Evolutionary conservation across 2,797 vertebrate genomes (phyloP).

Genomic region (Takifugu ocellatus): DNA sequence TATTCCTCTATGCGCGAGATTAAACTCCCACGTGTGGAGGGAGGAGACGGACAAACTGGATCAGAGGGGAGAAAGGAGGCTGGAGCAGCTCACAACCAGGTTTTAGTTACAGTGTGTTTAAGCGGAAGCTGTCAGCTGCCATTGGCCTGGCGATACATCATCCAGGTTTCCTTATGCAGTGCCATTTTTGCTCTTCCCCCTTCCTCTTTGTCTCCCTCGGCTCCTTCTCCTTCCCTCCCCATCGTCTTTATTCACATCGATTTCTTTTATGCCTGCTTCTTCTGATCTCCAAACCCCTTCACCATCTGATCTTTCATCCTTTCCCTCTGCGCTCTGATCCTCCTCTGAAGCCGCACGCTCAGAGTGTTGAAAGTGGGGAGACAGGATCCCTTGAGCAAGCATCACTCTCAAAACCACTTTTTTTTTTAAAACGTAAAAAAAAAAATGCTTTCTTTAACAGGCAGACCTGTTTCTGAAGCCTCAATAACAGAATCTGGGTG

Average conservation of each 20-base stretch:
- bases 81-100: conserved; percentile 27
- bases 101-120: conserved; percentile 35
- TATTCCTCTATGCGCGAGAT: conserved; percentile 42
- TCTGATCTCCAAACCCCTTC: conserved; percentile 16
- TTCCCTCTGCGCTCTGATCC: conserved; percentile 38
- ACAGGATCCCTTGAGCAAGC: conserved; percentile 32
- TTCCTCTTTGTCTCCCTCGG: conserved; percentile 17
- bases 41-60: conserved; percentile 41
- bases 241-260: conserved; percentile 9
- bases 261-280: conserved; percentile 2
- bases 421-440: conserved; percentile 1
- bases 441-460: conserved; percentile 20
- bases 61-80: conserved; percentile 25
- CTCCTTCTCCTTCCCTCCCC: conserved; percentile 1
- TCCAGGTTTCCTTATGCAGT: conserved; percentile 19
- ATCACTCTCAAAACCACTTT: conserved; percentile 30
- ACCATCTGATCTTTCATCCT: conserved; percentile 9
- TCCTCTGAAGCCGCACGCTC: conserved; percentile 36
- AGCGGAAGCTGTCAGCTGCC: conserved; percentile 33
- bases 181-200: conserved; percentile 11
- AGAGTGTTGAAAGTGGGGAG: conserved; percentile 28
- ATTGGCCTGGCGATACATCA: conserved; percentile 37
- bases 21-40: conserved; percentile 45
- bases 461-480: conserved; percentile 14
- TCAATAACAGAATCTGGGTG: neutral